Evolutionary conservation across 2,797 vertebrate species (phyloP).

Genomic region (Enteromius unitaeniatus): DNA sequence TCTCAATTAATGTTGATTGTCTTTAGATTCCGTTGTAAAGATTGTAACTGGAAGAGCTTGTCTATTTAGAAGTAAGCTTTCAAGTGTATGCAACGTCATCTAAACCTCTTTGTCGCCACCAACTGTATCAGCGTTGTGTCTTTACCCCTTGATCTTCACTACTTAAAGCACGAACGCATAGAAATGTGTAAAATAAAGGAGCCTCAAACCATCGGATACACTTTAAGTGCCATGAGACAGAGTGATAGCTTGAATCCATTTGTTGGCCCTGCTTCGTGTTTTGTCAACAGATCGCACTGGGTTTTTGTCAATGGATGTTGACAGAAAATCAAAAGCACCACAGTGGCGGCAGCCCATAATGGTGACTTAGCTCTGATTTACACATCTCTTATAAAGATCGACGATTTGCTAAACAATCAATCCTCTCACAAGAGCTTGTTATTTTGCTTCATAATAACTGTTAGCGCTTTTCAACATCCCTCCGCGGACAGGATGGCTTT

Average conservation of each 20-base stretch:
- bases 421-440: conserved; percentile 81
- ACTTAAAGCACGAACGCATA: conserved; percentile 31
- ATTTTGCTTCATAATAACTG: conserved; percentile 80
- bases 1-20: conserved; percentile 46
- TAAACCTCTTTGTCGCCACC: conserved; percentile 20
- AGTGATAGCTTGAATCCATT: conserved; percentile 79
- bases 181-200: conserved; percentile 51
- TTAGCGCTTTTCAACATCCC: conserved; percentile 76
- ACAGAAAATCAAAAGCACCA: conserved; percentile 84
- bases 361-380: conserved; percentile 84
- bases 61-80: conserved; percentile 25
- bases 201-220: conserved; percentile 71
- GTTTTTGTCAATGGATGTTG: conserved; percentile 77
- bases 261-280: conserved; percentile 73
- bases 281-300: conserved; percentile 73
- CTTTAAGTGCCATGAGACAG: conserved; percentile 70
- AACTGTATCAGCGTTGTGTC: conserved; percentile 1
- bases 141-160: conserved; percentile 42
- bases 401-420: conserved; percentile 83
- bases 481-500: conserved; percentile 57
- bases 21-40: conserved; percentile 23
- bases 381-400: conserved; percentile 82
- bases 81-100: conserved; percentile 1
- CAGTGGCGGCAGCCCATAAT: conserved; percentile 77
- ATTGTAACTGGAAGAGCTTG: conserved; percentile 17